Conservation (phyloP, 2,797 vertebrate species). For the Oreochromis grahami region DNA sequence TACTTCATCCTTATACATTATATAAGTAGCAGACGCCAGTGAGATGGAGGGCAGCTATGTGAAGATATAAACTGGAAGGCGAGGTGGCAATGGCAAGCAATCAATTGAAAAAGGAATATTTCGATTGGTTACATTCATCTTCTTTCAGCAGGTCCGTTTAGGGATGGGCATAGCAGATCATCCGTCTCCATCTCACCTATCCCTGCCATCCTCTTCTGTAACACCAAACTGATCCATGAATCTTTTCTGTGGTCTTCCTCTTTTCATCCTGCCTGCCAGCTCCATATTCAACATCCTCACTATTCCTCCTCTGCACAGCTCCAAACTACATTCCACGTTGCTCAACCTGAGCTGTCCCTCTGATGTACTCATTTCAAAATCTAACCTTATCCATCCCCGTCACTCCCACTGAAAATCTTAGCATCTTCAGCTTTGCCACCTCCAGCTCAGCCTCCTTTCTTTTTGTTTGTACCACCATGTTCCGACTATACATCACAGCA, state of each 20-base stretch:
- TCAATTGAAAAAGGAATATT: background rate
- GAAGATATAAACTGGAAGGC: background rate
- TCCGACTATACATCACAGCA: background rate
- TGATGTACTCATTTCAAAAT: background rate
- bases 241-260: background rate
- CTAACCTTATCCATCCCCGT: background rate
- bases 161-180: background rate
- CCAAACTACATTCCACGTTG: background rate
- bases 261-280: background rate
- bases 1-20: background rate
- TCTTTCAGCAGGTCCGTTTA: background rate
- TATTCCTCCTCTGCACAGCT: background rate
- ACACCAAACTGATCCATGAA: background rate
- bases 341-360: background rate
- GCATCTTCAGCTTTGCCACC: background rate
- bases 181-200: background rate
- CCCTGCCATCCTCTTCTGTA: background rate
- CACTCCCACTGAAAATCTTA: background rate
- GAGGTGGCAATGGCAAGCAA: background rate
- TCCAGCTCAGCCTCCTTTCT: accelerated
- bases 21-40: background rate
- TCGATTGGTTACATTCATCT: background rate
- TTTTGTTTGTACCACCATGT: accelerated
- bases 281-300: background rate
- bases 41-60: background rate